These are phyloP conservation scores for Entelurus aequoreus DNA, from an alignment of 2,113 vertebrate species.

Conservation along the genomic window DNA sequence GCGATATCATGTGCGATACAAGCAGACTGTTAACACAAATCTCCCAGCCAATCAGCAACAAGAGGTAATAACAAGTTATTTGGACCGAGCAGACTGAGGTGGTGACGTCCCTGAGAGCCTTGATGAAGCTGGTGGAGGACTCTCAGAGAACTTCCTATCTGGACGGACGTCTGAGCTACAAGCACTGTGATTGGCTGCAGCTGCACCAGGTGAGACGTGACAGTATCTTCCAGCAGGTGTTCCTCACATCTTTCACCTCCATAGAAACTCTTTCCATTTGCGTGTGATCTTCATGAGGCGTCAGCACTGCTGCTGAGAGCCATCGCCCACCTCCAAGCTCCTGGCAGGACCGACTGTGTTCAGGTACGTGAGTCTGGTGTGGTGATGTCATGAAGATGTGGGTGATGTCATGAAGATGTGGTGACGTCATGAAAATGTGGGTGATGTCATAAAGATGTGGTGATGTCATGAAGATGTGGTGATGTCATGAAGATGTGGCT, in stretches of 20 bases:
- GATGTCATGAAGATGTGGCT: too few relatives aligned
- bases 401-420: too few relatives aligned
- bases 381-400: too few relatives aligned
- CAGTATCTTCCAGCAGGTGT: too few relatives aligned
- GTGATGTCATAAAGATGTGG: too few relatives aligned
- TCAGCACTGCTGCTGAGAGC: constrained; percentile 75
- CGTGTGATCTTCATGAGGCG: constrained; percentile 66
- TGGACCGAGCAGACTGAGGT: constrained; percentile 74
- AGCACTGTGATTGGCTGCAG: constrained; percentile 83
- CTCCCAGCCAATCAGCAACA: too few relatives aligned
- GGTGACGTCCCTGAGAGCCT: constrained; percentile 75
- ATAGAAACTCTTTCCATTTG: constrained; percentile 84
- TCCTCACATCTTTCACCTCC: constrained; percentile 15
- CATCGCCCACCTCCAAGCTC: constrained; percentile 71
- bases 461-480: too few relatives aligned
- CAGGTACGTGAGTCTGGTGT: too few relatives aligned
- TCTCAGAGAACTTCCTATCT: constrained; percentile 77
- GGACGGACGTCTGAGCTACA: constrained; percentile 78
- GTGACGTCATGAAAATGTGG: too few relatives aligned
- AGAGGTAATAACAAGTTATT: too few relatives aligned
- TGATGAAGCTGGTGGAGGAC: constrained; percentile 77
- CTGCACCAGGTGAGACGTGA: constrained; percentile 85
- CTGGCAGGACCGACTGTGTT: constrained; percentile 48
- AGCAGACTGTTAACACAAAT: too few relatives aligned
- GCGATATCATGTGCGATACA: too few relatives aligned